These are phyloP conservation scores for Spodoptera exigua DNA, from an alignment of 2,888 invertebrate genomes.

Conservation along the genomic window DNA sequence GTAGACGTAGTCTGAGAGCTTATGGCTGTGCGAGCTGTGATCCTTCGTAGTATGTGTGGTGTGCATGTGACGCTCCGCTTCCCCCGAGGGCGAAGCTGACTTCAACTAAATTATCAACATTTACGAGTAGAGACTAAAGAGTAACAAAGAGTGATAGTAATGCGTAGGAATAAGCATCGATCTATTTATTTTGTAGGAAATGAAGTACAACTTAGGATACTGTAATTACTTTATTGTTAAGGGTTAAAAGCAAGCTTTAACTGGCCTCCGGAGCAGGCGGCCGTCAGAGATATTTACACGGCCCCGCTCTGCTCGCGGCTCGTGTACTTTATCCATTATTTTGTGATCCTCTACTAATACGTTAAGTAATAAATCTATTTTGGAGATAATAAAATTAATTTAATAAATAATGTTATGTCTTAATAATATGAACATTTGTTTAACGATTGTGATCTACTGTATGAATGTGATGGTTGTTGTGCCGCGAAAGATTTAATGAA, in stretches of 20 bases:
- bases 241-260: conserved; percentile 70
- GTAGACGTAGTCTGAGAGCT: conserved; percentile 51
- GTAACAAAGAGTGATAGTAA: conserved; percentile 64
- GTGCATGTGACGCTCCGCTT: conserved; percentile 35
- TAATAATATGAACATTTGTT: conserved; percentile 46
- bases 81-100: conserved; percentile 23
- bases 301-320: conserved; percentile 33
- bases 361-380: conserved; percentile 67
- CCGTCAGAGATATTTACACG: conserved; percentile 3
- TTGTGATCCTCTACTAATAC: conserved; percentile 68
- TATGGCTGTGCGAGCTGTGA: conserved; percentile 61
- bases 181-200: conserved; percentile 81
- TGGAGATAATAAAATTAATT: conserved; percentile 58
- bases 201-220: conserved; percentile 81
- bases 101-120: conserved; percentile 32
- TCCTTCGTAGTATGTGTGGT: conserved; percentile 21
- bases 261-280: conserved; percentile 54
- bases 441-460: conserved; percentile 61
- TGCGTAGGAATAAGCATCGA: conserved; percentile 62
- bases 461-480: conserved; percentile 62
- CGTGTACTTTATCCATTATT: conserved; percentile 61
- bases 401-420: conserved; percentile 51
- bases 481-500: conserved; percentile 59
- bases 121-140: conserved; percentile 40
- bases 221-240: conserved; percentile 60